A percentile compares a stretch with the other conserved stretches of the same genome.
Evolutionary conservation across 2,113 vertebrate species (phyloP).

Genomic region (Porphyrio hochstetteri): DNA sequence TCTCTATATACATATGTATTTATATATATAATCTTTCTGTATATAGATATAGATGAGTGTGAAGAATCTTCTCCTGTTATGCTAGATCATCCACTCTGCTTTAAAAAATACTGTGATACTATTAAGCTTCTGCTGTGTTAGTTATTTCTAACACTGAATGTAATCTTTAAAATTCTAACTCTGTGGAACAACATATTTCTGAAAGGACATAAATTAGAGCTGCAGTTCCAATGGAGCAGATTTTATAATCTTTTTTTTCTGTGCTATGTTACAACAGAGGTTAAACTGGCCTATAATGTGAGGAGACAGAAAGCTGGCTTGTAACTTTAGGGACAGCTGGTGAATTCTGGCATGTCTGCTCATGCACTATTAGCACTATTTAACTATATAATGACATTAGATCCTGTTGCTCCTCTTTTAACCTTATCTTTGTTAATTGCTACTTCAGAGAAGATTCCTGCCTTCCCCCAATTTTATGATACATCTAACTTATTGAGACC

Average conservation of each 20-base stretch:
- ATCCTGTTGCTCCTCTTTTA: slow-evolving; percentile 11
- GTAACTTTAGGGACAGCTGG: slow-evolving; percentile 65
- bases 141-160: background rate
- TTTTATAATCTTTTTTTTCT: background rate
- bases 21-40: background rate
- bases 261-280: slow-evolving; percentile 6
- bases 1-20: fast-evolving
- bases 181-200: background rate
- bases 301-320: slow-evolving; percentile 56
- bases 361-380: slow-evolving; percentile 48
- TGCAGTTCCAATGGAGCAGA: background rate
- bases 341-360: slow-evolving; percentile 35
- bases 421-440: background rate
- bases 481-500: background rate
- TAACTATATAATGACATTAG: slow-evolving; percentile 52
- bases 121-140: background rate
- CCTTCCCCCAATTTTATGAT: background rate
- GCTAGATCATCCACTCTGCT: background rate
- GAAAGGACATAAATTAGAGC: background rate
- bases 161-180: background rate
- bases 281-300: slow-evolving; percentile 40
- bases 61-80: background rate
- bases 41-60: background rate
- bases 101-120: background rate
- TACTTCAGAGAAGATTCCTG: slow-evolving; percentile 24